These are phyloP conservation scores for Amaurobius ferox DNA, from an alignment of 2,888 invertebrate genomes.

Conservation along the genomic window DNA sequence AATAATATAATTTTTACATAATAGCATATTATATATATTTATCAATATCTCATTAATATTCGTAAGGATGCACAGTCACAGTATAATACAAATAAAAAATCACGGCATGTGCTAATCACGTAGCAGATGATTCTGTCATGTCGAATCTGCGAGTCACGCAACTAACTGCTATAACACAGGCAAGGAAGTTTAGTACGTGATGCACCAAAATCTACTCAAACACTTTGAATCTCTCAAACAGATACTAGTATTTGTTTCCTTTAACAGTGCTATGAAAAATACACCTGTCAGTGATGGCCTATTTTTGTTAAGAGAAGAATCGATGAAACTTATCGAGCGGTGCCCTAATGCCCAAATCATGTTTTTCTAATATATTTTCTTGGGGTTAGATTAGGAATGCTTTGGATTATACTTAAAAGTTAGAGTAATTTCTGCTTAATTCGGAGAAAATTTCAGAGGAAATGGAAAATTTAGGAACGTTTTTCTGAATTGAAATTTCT, in stretches of 20 bases:
- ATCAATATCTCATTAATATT: background rate
- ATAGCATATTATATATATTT: too few species aligned
- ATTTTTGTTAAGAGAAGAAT: conserved; percentile 43
- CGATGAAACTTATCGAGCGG: conserved; percentile 45
- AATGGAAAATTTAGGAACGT: background rate
- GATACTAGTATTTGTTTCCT: conserved; percentile 5
- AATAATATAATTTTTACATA: too few species aligned
- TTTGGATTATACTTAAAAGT: background rate
- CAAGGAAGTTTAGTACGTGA: background rate
- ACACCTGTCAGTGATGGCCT: conserved; percentile 33
- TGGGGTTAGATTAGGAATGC: background rate
- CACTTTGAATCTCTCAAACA: background rate
- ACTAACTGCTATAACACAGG: background rate
- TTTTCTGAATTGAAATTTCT: too few species aligned
- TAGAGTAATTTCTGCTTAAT: background rate
- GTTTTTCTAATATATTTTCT: conserved; percentile 38
- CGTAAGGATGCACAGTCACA: too few species aligned
- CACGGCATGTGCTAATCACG: background rate
- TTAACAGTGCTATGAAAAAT: conserved; percentile 58
- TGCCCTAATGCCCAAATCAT: conserved; percentile 37
- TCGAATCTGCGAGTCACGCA: background rate
- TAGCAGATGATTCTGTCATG: background rate
- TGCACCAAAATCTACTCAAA: background rate
- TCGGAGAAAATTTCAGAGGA: background rate
- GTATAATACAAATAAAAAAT: too few species aligned